phyloP scores from a whole-genome alignment of 2,113 vertebrate genomes.

The Casuarius casuarius region DNA sequence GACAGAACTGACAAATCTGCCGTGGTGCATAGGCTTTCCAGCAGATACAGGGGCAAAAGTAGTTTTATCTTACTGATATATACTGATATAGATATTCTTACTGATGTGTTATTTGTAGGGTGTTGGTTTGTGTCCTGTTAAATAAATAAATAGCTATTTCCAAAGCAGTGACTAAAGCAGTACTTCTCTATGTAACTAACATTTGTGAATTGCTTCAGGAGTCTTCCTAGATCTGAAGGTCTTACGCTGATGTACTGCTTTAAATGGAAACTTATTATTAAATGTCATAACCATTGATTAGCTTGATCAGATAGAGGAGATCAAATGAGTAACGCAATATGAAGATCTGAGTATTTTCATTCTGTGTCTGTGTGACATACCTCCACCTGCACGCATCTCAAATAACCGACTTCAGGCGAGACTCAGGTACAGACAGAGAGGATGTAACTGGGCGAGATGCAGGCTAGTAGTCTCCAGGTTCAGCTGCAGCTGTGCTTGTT shows the following conservation, averaged over 20 bases:
- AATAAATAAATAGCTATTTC: not conserved
- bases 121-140: not conserved
- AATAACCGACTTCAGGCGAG: not conserved
- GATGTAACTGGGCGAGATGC: not conserved
- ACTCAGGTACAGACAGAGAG: not conserved
- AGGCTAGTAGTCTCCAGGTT: constrained; percentile 45
- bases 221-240: not conserved
- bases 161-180: not conserved
- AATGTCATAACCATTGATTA: not conserved
- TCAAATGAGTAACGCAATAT: not conserved
- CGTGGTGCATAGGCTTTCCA: not conserved
- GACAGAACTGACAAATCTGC: not conserved
- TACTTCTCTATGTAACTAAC: not conserved
- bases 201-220: not conserved
- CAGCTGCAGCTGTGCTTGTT: not conserved
- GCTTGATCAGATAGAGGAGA: constrained; percentile 21
- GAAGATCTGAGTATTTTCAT: not conserved
- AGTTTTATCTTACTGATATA: not conserved
- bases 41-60: not conserved
- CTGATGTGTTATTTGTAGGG: not conserved
- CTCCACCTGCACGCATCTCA: not conserved
- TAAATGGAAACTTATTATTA: not conserved
- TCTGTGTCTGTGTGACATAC: not conserved
- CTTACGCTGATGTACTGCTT: fast-evolving
- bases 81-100: not conserved